Evolutionary conservation across 2,113 vertebrate genomes (phyloP).

Genomic region (Prunella fulvescens): DNA sequence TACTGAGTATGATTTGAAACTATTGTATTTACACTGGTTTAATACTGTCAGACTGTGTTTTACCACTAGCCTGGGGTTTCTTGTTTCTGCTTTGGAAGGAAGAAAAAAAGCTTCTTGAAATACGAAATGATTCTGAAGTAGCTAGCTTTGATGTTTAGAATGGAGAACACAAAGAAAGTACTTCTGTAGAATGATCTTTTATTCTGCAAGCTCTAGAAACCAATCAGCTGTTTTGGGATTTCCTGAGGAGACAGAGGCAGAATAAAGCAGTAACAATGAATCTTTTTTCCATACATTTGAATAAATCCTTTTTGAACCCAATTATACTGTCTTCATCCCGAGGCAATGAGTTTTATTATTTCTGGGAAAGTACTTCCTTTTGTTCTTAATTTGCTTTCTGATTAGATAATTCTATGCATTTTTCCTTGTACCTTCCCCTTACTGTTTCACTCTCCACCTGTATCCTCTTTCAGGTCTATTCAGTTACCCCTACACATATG

Average conservation of each 20-base stretch:
- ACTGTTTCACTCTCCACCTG: neutral
- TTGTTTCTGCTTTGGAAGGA: neutral
- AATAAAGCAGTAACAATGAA: neutral
- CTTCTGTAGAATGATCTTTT: neutral
- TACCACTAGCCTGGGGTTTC: neutral
- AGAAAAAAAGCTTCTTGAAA: neutral
- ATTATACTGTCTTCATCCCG: neutral
- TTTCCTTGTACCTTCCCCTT: neutral
- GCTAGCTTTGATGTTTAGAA: neutral
- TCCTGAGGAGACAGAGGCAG: neutral
- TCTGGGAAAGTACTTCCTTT: neutral
- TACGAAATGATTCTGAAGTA: neutral
- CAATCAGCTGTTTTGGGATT: neutral
- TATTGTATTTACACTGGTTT: neutral
- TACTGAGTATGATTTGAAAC: neutral
- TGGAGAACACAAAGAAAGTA: neutral
- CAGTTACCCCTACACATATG: neutral
- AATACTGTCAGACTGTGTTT: neutral
- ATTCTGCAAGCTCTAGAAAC: neutral
- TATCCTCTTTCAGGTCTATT: neutral
- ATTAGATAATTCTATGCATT: neutral
- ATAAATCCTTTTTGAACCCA: neutral
- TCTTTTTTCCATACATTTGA: neutral
- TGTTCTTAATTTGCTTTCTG: neutral
- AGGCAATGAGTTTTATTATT: neutral